phyloP scores from a whole-genome alignment of 2,888 invertebrate species.

The Plebejus melissa region DNA sequence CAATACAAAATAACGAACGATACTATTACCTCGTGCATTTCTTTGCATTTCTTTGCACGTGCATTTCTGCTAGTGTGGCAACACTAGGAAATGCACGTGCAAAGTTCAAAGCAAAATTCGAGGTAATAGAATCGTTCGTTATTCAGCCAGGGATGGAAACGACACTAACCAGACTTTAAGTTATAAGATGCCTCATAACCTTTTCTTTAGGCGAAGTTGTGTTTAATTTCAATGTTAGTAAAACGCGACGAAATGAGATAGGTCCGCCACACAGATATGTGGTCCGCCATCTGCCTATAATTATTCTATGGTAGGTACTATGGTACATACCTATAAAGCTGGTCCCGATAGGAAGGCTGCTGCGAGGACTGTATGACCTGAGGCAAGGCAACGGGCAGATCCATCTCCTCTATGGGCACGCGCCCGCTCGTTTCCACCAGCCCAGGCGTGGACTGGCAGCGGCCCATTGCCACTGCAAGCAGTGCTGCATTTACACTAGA shows the following conservation, averaged over 20 bases:
- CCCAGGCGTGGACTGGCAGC: constrained; percentile 97
- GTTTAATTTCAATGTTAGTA: background rate
- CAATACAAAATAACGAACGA: too few relatives aligned
- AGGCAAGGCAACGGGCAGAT: constrained; percentile 62
- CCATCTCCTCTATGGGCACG: constrained; percentile 86
- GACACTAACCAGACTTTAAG: too few relatives aligned
- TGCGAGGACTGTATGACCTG: constrained; percentile 64
- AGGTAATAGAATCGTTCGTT: too few relatives aligned
- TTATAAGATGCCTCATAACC: too few relatives aligned
- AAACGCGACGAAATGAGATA: background rate
- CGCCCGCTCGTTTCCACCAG: constrained; percentile 95
- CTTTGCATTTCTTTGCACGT: too few relatives aligned
- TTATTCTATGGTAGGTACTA: constrained; percentile 37
- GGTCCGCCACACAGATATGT: background rate
- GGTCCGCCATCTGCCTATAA: background rate
- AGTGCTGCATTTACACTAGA: background rate
- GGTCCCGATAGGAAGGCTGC: constrained; percentile 76
- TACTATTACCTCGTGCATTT: too few relatives aligned
- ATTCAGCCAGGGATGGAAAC: too few relatives aligned
- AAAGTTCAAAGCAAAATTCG: too few relatives aligned
- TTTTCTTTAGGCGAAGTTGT: background rate
- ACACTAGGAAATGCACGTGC: too few relatives aligned
- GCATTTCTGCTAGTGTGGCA: too few relatives aligned
- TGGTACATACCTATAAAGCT: constrained; percentile 67
- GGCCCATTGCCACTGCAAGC: constrained; percentile 91